Conservation (phyloP, 2,888 invertebrate genomes). For the Clunio marinus region DNA sequence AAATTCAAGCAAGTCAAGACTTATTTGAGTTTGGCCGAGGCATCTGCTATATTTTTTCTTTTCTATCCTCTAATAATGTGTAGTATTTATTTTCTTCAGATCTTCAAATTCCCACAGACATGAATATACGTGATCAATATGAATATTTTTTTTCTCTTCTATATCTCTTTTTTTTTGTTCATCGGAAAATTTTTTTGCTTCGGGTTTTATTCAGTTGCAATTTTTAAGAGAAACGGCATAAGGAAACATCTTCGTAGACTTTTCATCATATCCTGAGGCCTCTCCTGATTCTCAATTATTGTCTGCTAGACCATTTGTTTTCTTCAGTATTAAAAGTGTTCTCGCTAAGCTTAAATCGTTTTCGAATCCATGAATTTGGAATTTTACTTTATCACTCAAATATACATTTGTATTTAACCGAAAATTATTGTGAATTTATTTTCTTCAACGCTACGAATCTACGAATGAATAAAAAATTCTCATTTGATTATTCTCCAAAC, state of each 20-base stretch:
- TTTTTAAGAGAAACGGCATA: not conserved
- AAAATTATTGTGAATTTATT: too few relatives aligned
- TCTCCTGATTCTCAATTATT: not conserved
- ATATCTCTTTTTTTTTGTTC: not conserved
- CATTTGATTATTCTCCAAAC: too few relatives aligned
- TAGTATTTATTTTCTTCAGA: too few relatives aligned
- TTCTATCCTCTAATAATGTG: not conserved
- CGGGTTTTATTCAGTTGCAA: slow-evolving; percentile 9
- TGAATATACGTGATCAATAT: not conserved
- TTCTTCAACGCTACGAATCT: too few relatives aligned
- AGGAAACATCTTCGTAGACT: not conserved
- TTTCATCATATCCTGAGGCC: not conserved
- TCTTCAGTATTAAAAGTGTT: slow-evolving; percentile 15
- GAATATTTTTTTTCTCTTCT: too few relatives aligned
- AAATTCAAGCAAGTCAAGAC: too few relatives aligned
- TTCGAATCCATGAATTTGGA: too few relatives aligned
- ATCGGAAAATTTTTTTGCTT: not conserved
- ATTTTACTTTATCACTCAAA: too few relatives aligned
- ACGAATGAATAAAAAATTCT: too few relatives aligned
- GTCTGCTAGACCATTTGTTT: not conserved
- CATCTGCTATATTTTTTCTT: too few relatives aligned
- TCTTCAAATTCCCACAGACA: slow-evolving; percentile 5
- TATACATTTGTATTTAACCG: too few relatives aligned
- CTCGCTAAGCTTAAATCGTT: not conserved
- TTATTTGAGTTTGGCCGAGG: too few relatives aligned